Evolutionary conservation across 2,797 vertebrate species (phyloP).

Genomic region (Enteromius trimaculatus): DNA sequence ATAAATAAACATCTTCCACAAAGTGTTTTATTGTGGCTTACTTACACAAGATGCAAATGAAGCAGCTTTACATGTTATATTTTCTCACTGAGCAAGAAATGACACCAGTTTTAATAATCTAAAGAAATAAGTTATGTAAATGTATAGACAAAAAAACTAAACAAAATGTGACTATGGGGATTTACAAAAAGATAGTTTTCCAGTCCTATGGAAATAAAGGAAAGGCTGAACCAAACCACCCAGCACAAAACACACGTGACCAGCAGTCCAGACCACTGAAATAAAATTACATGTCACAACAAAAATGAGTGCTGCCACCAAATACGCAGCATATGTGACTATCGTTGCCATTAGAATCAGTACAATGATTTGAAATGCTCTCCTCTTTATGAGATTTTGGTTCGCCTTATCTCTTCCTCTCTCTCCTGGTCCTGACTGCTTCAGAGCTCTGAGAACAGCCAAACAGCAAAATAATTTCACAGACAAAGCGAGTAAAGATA

Average conservation of each 20-base stretch:
- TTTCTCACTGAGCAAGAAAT: neutral
- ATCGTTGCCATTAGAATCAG: constrained; percentile 3
- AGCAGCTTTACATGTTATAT: too few relatives aligned
- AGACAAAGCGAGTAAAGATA: neutral
- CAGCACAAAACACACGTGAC: constrained; percentile 19
- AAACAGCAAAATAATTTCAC: constrained; percentile 44
- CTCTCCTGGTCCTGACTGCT: constrained; percentile 18
- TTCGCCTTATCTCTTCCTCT: neutral
- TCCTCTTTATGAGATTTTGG: constrained; percentile 22
- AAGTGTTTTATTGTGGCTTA: neutral
- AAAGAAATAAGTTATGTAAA: neutral
- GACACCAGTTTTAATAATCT: neutral
- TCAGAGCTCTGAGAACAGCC: constrained; percentile 36
- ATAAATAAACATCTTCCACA: neutral
- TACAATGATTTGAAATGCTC: constrained; percentile 33
- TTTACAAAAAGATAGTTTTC: constrained; percentile 9
- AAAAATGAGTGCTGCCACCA: constrained; percentile 12
- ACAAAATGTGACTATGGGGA: too few relatives aligned
- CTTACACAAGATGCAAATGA: constrained; percentile 3
- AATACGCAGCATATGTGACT: constrained; percentile 3
- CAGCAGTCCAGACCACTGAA: neutral
- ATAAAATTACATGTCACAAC: constrained; percentile 20
- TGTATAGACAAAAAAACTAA: neutral
- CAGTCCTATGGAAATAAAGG: constrained; percentile 10
- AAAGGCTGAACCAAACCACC: constrained; percentile 28